phyloP scores from a whole-genome alignment of 92 coral and sea anemone genomes.

The Epizoanthus illoricatus region DNA sequence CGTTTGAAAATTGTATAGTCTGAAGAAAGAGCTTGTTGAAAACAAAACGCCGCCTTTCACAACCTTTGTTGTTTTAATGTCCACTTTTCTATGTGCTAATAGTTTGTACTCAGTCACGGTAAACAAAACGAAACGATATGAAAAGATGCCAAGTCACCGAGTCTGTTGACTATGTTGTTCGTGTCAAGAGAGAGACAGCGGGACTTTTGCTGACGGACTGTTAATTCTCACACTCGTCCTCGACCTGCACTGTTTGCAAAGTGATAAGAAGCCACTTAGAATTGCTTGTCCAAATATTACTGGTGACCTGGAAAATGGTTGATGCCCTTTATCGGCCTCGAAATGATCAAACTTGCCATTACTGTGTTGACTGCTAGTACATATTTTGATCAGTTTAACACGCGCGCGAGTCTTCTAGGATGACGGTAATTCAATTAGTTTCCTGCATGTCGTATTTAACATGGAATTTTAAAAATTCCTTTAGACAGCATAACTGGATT shows the following conservation, averaged over 20 bases:
- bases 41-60: not conserved
- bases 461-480: slow-evolving; percentile 7
- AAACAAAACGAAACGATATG: slow-evolving; percentile 13
- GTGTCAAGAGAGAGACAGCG: slow-evolving; percentile 3
- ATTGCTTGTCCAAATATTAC: not conserved
- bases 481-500: slow-evolving; percentile 23
- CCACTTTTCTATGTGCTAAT: not conserved
- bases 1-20: too few species aligned
- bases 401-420: not conserved
- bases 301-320: not conserved
- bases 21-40: not conserved
- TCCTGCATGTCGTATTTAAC: not conserved
- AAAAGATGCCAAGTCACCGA: not conserved
- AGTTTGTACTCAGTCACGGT: slow-evolving; percentile 11
- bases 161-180: slow-evolving; percentile 4
- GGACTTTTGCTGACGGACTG: slow-evolving; percentile 23
- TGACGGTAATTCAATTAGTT: slow-evolving; percentile 4
- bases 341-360: not conserved
- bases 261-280: slow-evolving; percentile 20
- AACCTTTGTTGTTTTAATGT: slow-evolving; percentile 10
- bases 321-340: not conserved
- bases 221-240: not conserved
- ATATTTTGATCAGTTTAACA: too few species aligned
- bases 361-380: too few species aligned
- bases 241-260: not conserved